Percentiles rank a stretch among this genome's conserved stretches.
Conservation (phyloP, 1,140 invertebrate genomes). For the Lepidostoma basale region DNA sequence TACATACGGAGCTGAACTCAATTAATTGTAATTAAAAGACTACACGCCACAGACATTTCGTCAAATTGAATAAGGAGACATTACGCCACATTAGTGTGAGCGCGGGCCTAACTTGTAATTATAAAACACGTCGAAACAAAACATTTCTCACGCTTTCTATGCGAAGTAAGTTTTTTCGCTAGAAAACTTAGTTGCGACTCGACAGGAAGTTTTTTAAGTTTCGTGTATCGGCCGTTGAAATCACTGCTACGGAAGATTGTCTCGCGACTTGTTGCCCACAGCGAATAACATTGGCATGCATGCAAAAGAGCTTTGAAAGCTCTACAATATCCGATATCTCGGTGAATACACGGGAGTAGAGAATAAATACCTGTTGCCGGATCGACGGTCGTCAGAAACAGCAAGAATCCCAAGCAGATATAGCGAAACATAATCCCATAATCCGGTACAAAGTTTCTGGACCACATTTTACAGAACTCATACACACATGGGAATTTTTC, state of each 20-base stretch:
- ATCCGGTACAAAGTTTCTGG: conserved; percentile 38
- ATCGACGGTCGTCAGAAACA: conserved; percentile 29
- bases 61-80: conserved; percentile 2
- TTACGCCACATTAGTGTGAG: conserved; percentile 9
- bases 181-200: conserved; percentile 29
- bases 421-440: conserved; percentile 39
- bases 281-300: not conserved
- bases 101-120: not conserved
- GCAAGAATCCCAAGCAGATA: conserved; percentile 21
- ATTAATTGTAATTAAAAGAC: conserved; percentile 13
- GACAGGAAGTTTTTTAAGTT: conserved; percentile 18
- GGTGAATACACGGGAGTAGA: not conserved
- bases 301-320: not conserved
- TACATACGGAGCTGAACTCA: too few relatives aligned
- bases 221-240: conserved; percentile 31
- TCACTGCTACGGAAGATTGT: conserved; percentile 31
- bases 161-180: conserved; percentile 38
- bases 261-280: not conserved
- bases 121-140: conserved; percentile 29
- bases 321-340: not conserved
- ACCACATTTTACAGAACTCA: conserved; percentile 36
- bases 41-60: not conserved
- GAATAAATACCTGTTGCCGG: conserved; percentile 28
- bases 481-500: conserved; percentile 36
- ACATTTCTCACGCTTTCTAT: conserved; percentile 44